Conservation (phyloP, 1,140 invertebrate species). For the Atta cephalotes region DNA sequence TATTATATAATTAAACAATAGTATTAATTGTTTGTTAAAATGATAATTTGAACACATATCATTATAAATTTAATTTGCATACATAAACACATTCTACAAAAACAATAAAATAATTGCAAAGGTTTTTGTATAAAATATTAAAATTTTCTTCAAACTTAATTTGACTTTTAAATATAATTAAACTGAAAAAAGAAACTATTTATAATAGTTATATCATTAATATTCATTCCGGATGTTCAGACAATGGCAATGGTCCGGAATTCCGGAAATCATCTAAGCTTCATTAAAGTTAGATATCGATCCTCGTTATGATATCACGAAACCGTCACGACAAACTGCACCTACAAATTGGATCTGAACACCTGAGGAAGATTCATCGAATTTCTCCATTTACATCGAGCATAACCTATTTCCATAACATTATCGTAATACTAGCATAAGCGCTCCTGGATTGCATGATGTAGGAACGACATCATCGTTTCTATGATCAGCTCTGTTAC, state of each 20-base stretch:
- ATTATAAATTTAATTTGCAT: neutral
- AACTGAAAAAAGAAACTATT: neutral
- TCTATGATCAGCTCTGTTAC: slow-evolving; percentile 14
- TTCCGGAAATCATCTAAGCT: slow-evolving; percentile 58
- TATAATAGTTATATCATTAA: slow-evolving; percentile 63
- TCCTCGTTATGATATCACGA: slow-evolving; percentile 31
- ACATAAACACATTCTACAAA: neutral
- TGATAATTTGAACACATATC: neutral
- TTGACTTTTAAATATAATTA: neutral
- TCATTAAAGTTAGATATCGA: slow-evolving; percentile 37
- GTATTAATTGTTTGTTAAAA: neutral
- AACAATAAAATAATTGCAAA: neutral
- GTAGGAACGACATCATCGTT: slow-evolving; percentile 8
- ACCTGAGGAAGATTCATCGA: slow-evolving; percentile 70
- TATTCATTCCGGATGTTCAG: slow-evolving; percentile 78
- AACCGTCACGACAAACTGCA: slow-evolving; percentile 41
- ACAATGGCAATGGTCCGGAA: slow-evolving; percentile 67
- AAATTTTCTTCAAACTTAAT: neutral
- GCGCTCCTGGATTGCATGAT: slow-evolving; percentile 29
- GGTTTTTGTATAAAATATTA: neutral
- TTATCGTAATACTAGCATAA: slow-evolving; percentile 56
- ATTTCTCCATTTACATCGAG: slow-evolving; percentile 75
- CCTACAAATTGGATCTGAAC: slow-evolving; percentile 53
- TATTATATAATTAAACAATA: neutral
- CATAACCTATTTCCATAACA: slow-evolving; percentile 76